These are phyloP conservation scores for Bergia puertoricense DNA, from an alignment of 92 coral and sea anemone genomes.

Conservation along the genomic window DNA sequence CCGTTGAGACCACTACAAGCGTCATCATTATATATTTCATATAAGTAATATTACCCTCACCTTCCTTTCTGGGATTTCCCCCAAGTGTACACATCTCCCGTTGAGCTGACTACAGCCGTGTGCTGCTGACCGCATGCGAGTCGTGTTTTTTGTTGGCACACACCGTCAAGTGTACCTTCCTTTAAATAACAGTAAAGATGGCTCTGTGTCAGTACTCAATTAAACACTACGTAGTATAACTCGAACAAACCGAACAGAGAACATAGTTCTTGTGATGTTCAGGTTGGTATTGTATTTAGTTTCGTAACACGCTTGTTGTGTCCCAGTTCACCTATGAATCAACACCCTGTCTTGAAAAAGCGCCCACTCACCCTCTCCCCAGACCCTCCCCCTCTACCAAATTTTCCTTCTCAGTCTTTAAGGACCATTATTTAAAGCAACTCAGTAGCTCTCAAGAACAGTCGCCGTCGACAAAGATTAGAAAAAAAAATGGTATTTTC, in stretches of 20 bases:
- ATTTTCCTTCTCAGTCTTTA: too few species aligned
- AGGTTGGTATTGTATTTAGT: too few species aligned
- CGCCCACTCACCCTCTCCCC: too few species aligned
- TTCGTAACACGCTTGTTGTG: neutral
- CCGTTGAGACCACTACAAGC: constrained; percentile 71
- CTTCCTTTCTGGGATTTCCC: constrained; percentile 95
- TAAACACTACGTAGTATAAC: neutral
- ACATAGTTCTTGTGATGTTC: neutral
- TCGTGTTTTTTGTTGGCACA: constrained; percentile 71
- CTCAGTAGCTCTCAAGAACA: too few species aligned
- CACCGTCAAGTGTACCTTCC: constrained; percentile 76
- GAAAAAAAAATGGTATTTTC: too few species aligned
- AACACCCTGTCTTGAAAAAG: too few species aligned
- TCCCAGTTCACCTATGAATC: neutral
- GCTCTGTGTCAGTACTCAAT: neutral
- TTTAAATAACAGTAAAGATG: constrained; percentile 20
- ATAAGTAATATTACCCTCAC: constrained; percentile 41
- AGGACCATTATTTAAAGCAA: too few species aligned
- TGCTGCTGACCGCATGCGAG: constrained; percentile 97
- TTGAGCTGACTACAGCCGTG: constrained; percentile 88
- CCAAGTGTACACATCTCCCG: constrained; percentile 98
- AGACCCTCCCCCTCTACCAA: too few species aligned
- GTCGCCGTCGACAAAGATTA: too few species aligned
- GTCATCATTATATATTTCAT: constrained; percentile 8
- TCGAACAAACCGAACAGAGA: neutral